Conservation (phyloP, 2,113 vertebrate genomes). For the Athene noctua region DNA sequence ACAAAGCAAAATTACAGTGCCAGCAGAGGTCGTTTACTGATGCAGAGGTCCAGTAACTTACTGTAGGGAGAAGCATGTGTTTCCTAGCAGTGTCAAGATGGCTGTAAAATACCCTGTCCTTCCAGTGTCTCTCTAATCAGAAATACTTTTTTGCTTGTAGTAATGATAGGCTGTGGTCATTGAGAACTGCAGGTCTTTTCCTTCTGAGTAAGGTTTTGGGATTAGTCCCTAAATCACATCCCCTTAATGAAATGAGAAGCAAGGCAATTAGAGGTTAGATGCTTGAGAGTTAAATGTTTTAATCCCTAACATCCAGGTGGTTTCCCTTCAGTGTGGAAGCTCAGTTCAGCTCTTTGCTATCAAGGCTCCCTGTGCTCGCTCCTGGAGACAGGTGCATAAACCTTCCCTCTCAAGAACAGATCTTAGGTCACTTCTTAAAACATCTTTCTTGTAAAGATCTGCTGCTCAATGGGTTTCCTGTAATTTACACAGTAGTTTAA, state of each 20-base stretch:
- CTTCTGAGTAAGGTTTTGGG: background rate
- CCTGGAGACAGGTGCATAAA: background rate
- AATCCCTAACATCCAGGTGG: fast-evolving
- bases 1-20: background rate
- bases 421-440: background rate
- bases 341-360: background rate
- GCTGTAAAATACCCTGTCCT: background rate
- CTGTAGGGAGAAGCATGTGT: background rate
- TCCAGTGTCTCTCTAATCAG: background rate
- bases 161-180: background rate
- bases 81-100: background rate
- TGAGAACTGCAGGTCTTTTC: background rate
- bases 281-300: background rate
- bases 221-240: background rate
- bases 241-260: background rate
- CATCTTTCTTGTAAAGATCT: background rate
- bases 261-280: background rate
- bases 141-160: background rate
- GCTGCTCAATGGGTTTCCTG: background rate
- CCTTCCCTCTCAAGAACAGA: background rate
- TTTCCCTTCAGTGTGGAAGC: background rate
- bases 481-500: background rate
- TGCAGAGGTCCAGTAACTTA: background rate
- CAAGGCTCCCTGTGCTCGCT: background rate
- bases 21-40: background rate